phyloP scores from a whole-genome alignment of 2,888 invertebrate species.

The Acanthoscelides obtectus region DNA sequence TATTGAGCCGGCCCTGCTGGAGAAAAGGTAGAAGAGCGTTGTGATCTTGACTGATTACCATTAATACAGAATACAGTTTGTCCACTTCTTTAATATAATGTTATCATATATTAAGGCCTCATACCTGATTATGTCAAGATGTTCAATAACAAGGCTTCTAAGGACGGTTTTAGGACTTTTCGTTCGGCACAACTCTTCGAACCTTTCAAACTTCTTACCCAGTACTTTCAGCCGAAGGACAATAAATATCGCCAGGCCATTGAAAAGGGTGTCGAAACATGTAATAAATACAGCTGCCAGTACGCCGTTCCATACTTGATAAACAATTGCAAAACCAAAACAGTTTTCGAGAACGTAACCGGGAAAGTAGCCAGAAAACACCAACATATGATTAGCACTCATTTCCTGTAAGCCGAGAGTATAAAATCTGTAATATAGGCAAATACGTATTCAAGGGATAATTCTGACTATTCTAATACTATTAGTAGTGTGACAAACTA shows the following conservation, averaged over 20 bases:
- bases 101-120: no score
- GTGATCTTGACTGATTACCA: no score
- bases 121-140: background rate
- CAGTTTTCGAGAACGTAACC: background rate
- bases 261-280: background rate
- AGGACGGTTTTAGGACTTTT: background rate
- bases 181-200: background rate
- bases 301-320: background rate
- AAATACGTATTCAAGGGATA: no score
- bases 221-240: background rate
- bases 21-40: no score
- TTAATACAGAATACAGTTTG: no score
- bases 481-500: no score
- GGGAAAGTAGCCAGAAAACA: background rate
- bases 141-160: background rate
- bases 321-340: background rate
- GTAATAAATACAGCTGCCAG: background rate
- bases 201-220: background rate
- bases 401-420: background rate
- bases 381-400: background rate
- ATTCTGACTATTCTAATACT: no score
- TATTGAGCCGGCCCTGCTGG: no score
- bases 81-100: no score
- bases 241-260: background rate
- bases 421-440: no score